Base-by-base conservation (phyloP, 2,797 vertebrate species). In the Dallia pectoralis region DNA sequence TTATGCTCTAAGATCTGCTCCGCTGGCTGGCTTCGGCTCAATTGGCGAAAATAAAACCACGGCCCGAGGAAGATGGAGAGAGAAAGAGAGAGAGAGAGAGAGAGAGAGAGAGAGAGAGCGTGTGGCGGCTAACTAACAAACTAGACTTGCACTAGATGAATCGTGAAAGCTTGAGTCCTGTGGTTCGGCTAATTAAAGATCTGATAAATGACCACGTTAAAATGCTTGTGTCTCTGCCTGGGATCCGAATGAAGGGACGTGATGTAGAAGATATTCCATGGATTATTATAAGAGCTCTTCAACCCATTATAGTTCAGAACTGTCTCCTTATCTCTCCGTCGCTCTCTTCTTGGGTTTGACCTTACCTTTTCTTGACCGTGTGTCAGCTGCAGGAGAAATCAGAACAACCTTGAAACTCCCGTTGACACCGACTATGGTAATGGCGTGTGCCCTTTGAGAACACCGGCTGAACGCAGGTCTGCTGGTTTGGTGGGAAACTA, bases 1-100 rank as follows among this genome's bases (percentile, higher is more conserved):
- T 88, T 88, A 89, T 65, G 63, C 84, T 75, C 83, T 84, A 81
- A 88, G 88, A 89, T 88, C 82, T 88, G 83, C 85, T 79, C 82
- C 69, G 44, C 76, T 80, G 79, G 77, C 80, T 73, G 77, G 86
- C 87, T 89, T 82, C 81, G 84, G 80, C 86, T 89, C 47, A 29
- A 86, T 82, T 81, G 84, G 76, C 29, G 64, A 82, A 80, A 80
- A 89, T 82, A 86, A 85, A 85, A 85, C 68, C 67, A 15, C 67
- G 75, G 83, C 76, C 72, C 47, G 0, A 76, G 71, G 72, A 82
- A 74, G 29, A 72, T 32, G 65, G 32, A 73, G 65, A 63, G 62
- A 62, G 62, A 15, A 22, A 49, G 56, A 40, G n/a, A n/a, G n/a
- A n/a, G n/a, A n/a, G n/a, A 83, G 75, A 67, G 73, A 65, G 22